Evolutionary conservation across 2,797 vertebrate genomes (phyloP), one percentile per base, ranked within the genome.

Genomic region (Scomberomorus guttatus): DNA sequence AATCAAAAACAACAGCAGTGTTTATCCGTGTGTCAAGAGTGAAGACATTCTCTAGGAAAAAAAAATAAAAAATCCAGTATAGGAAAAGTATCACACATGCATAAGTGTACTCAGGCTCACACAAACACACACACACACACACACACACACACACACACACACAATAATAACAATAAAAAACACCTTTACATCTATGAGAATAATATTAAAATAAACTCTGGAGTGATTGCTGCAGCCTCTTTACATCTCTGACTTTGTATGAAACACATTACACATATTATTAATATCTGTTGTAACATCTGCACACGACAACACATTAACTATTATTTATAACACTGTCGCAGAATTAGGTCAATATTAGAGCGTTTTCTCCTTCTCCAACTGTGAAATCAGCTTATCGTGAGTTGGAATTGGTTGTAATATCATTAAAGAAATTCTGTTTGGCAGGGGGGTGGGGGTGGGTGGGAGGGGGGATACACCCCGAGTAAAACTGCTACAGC

Each of bases 301-400:
- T 73, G 25, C 29, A 50, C 29, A 59, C 62, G 27, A 75, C 68
- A 83, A 67, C 37, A 61, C 52, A 42, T 50, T 50, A 24, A 56
- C 37, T 48, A 67, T 59, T 58, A 70, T 72, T 61, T 57, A 66
- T 58, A 14, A 60, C 22, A 27, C 32, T 25, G 44, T 10, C 48
- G 59, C 72, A 78, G 63, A 70, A 72, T 51, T 20, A 34, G 54
- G 27, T 64, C 22, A 1, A 22, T 58, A 51, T 0, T 24, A 24
- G 18, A 55, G 15, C 24, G 17, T 42, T 75, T 65, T 65, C 34
- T 48, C 44, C 25, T 59, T 66, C 25, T 63, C 3, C 3, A 50
- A 13, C 25, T 68, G 62, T 76, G 72, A 86, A 79, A 86, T 80
- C 72, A 58, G 54, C 56, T 59, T 70, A 83, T 87, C 46, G 11